Conservation (phyloP, 2,888 invertebrate genomes). For the Nomada goodeniana region DNA sequence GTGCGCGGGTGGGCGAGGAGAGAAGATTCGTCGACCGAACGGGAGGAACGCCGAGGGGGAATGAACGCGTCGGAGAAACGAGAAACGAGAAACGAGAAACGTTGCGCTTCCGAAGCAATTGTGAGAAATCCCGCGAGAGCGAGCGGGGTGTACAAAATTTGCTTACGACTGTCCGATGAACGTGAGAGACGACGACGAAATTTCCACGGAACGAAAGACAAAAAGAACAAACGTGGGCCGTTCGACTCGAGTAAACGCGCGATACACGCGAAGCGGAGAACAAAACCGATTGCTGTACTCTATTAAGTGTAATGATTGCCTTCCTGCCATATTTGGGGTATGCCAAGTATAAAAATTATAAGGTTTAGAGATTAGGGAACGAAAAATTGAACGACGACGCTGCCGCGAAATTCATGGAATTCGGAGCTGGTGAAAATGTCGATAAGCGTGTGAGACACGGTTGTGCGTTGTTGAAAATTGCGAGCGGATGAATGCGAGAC, state of each 20-base stretch:
- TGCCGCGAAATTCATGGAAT: constrained; percentile 71
- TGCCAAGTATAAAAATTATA: constrained; percentile 86
- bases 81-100: neutral
- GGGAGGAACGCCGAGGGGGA: neutral
- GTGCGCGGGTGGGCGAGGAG: neutral
- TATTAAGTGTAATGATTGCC: constrained; percentile 86
- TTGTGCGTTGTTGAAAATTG: constrained; percentile 51
- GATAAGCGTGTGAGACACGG: constrained; percentile 63
- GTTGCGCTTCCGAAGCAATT: constrained; percentile 15
- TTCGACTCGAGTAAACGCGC: constrained; percentile 65
- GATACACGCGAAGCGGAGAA: constrained; percentile 54
- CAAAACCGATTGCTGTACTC: constrained; percentile 84
- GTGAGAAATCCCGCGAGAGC: constrained; percentile 21
- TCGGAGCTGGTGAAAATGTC: constrained; percentile 62
- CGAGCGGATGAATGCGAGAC: constrained; percentile 49
- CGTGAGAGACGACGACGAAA: constrained; percentile 45
- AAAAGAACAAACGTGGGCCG: constrained; percentile 4
- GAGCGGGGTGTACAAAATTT: constrained; percentile 75
- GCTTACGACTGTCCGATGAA: constrained; percentile 70
- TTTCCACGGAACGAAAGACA: constrained; percentile 41
- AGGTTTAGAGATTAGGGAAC: constrained; percentile 82
- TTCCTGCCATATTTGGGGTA: constrained; percentile 88
- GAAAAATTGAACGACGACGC: constrained; percentile 62
- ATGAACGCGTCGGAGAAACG: neutral
- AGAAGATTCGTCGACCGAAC: neutral